These are phyloP conservation scores for Ferdinandea cuprea DNA, from an alignment of 2,888 invertebrate species.

Conservation along the genomic window DNA sequence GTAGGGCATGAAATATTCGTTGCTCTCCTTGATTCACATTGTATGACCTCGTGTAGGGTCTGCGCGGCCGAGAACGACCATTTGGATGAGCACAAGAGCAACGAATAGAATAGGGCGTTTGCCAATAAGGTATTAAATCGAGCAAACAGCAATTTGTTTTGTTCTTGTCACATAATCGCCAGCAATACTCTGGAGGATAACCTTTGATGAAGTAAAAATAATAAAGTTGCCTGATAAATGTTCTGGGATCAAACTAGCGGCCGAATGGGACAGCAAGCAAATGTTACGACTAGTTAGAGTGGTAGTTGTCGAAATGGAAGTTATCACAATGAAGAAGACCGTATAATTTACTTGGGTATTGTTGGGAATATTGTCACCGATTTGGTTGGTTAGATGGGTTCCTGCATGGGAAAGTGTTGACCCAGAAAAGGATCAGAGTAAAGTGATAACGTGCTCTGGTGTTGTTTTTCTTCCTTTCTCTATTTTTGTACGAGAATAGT, in stretches of 20 bases:
- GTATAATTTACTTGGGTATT: constrained; percentile 59
- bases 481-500: too few relatives aligned
- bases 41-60: constrained; percentile 41
- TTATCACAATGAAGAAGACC: constrained; percentile 54
- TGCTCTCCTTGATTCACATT: constrained; percentile 33
- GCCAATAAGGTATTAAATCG: constrained; percentile 70
- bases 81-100: constrained; percentile 2
- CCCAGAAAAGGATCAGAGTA: not conserved
- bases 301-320: constrained; percentile 44
- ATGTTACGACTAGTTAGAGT: constrained; percentile 24
- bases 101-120: constrained; percentile 18
- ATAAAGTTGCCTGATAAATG: constrained; percentile 63
- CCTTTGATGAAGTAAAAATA: constrained; percentile 69
- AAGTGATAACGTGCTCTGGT: not conserved
- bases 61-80: not conserved
- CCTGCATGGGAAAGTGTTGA: not conserved
- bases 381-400: constrained; percentile 43
- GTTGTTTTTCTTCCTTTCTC: not conserved
- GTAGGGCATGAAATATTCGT: constrained; percentile 65
- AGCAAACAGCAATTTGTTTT: constrained; percentile 71
- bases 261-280: constrained; percentile 20
- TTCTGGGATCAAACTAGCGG: constrained; percentile 16
- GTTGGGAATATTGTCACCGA: constrained; percentile 46
- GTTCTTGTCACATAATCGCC: constrained; percentile 72
- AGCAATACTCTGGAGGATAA: constrained; percentile 61